Percentiles rank a stretch among this genome's conserved stretches.
Conservation (phyloP, 1,140 invertebrate species). For the Drosophila rufa region DNA sequence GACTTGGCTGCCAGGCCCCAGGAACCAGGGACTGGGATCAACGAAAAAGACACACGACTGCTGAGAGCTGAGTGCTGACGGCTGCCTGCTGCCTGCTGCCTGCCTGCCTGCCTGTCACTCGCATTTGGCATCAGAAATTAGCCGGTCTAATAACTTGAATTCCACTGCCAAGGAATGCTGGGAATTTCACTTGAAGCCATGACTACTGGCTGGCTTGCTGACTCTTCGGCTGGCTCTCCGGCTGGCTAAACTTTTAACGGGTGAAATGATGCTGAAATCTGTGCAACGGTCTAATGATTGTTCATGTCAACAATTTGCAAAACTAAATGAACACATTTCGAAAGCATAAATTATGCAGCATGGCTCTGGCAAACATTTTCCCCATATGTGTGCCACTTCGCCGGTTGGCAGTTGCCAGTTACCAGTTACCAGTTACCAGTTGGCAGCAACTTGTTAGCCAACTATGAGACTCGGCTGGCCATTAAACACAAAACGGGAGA, state of each 20-base stretch:
- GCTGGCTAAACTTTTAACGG: conserved; percentile 2
- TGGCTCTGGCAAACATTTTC: conserved; percentile 27
- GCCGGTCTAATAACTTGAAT: conserved; percentile 33
- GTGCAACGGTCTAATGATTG: conserved; percentile 77
- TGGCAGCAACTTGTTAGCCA: conserved; percentile 74
- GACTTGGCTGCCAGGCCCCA: conserved; percentile 28
- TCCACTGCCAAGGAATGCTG: conserved; percentile 21
- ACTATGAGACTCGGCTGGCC: conserved; percentile 66
- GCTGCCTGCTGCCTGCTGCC: conserved; percentile 8
- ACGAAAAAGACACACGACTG: neutral
- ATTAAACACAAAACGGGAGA: conserved; percentile 61
- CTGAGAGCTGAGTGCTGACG: neutral
- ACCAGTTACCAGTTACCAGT: conserved; percentile 33
- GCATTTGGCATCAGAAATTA: conserved; percentile 37
- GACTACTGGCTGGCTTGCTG: conserved; percentile 12
- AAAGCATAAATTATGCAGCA: conserved; percentile 80
- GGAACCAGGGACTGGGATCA: conserved; percentile 1
- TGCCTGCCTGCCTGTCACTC: conserved; percentile 26
- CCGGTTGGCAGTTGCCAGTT: conserved; percentile 51
- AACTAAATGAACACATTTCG: conserved; percentile 84
- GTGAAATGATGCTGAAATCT: conserved; percentile 73
- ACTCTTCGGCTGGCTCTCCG: neutral
- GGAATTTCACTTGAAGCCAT: conserved; percentile 7
- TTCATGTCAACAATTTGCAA: conserved; percentile 83
- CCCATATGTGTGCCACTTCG: conserved; percentile 15